These are phyloP conservation scores for Rhagonycha lutea DNA, from an alignment of 2,888 invertebrate species.

Conservation along the genomic window DNA sequence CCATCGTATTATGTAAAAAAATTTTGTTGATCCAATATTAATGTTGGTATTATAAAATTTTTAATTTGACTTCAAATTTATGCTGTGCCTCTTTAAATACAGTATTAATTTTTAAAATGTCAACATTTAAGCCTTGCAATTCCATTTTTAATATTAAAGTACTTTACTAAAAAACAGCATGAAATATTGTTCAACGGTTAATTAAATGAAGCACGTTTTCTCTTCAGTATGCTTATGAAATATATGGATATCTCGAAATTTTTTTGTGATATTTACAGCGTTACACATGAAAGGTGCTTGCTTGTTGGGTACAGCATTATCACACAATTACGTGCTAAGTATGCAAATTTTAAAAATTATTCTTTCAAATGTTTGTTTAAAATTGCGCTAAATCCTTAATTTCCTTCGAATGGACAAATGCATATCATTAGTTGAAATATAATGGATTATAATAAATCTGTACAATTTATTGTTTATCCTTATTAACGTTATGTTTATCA, in stretches of 20 bases:
- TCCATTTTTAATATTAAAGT: conserved; percentile 13
- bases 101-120: conserved; percentile 5
- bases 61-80: background rate
- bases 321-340: conserved; percentile 15
- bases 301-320: conserved; percentile 12
- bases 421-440: background rate
- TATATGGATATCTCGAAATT: conserved; percentile 32
- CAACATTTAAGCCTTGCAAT: background rate
- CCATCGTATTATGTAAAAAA: conserved; percentile 15
- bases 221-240: conserved; percentile 36
- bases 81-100: background rate
- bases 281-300: conserved; percentile 2
- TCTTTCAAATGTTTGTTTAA: conserved; percentile 2
- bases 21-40: background rate
- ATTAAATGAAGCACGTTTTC: conserved; percentile 37
- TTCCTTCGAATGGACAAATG: background rate
- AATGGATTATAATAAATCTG: background rate
- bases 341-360: conserved; percentile 6
- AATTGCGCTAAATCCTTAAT: background rate
- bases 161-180: conserved; percentile 20
- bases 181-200: conserved; percentile 33
- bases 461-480: background rate
- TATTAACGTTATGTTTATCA: background rate
- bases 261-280: conserved; percentile 31
- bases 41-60: background rate